Base-by-base conservation (phyloP, 2,888 invertebrate species). In the Caradrina clavipalpis region DNA sequence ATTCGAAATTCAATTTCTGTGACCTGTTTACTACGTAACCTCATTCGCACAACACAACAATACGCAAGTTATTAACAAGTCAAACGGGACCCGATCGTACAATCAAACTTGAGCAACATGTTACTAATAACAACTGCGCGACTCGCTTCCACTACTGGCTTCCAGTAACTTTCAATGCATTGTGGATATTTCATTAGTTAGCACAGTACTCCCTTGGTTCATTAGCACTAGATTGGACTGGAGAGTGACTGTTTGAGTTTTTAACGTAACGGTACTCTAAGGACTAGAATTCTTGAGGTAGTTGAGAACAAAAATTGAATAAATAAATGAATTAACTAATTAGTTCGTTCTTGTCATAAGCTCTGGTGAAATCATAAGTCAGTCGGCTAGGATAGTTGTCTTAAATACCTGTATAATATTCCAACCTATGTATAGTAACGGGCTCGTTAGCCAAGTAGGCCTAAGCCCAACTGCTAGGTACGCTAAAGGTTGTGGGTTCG, bases 121-220 rank as follows among this genome's bases (percentile, higher is more conserved):
- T 69, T 66, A 13, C 22, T 21, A 69, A 66, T 59, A 73, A 49
- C 58, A 68, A 59, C 17, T 17, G n/a, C n/a, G 19, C 47, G 19
- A 75, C 58, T 74, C 15, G 26, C 69, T 68, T 4, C 60, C 58
- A 70, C 22, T 39, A 56, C 63, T 57, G 45, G 67, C 50, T 72
- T 61, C 58, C 35, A 68, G 53, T 54, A 64, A 66, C 63, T 60
- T 65, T 59, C 21, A 66, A 68, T 60, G 71, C 69, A 75, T 70
- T 79, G 73, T 74, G 26, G 73, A 74, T 82, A 74, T 78, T 83
- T 78, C 56, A 83, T 69, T 71, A 78, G 60, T 54, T 69, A 17
- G 58, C 56, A 42, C 26, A 63, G 22, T 19, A 54, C 50, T 76
- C 55, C 56, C 35, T 4, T 6, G 45, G 59, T 76, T 78, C 68